Conservation (phyloP, 2,888 invertebrate species). For the Meteorus colon region DNA sequence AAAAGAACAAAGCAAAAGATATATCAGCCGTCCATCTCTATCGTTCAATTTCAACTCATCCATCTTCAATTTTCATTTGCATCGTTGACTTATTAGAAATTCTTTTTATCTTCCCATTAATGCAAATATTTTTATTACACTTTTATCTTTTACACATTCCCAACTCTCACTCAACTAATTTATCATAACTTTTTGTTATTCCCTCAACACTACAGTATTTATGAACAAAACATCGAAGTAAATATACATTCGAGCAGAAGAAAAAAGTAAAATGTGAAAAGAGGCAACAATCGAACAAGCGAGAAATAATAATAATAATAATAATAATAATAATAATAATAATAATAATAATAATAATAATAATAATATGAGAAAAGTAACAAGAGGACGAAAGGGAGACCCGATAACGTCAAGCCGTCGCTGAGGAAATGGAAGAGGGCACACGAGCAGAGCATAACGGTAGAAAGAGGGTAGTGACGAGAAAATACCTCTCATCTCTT, state of each 20-base stretch:
- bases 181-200: neutral
- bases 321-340: neutral
- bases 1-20: conserved; percentile 43
- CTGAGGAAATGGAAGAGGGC: conserved; percentile 6
- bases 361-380: conserved; percentile 11
- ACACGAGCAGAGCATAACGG: conserved; percentile 1
- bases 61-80: conserved; percentile 36
- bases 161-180: conserved; percentile 9
- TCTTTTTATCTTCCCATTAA: neutral
- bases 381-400: conserved; percentile 25
- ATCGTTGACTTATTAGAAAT: conserved; percentile 33
- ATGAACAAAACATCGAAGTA: conserved; percentile 33
- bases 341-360: neutral
- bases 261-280: neutral
- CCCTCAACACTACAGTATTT: conserved; percentile 26
- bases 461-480: conserved; percentile 16
- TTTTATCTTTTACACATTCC: conserved; percentile 25
- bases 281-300: neutral
- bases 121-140: conserved; percentile 4
- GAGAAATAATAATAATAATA: conserved; percentile 4
- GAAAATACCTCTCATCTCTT: conserved; percentile 26
- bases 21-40: conserved; percentile 39
- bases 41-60: conserved; percentile 21
- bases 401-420: conserved; percentile 29
- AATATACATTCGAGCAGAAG: neutral